phyloP scores from a whole-genome alignment of 2,113 vertebrate genomes.

The Gadus macrocephalus region DNA sequence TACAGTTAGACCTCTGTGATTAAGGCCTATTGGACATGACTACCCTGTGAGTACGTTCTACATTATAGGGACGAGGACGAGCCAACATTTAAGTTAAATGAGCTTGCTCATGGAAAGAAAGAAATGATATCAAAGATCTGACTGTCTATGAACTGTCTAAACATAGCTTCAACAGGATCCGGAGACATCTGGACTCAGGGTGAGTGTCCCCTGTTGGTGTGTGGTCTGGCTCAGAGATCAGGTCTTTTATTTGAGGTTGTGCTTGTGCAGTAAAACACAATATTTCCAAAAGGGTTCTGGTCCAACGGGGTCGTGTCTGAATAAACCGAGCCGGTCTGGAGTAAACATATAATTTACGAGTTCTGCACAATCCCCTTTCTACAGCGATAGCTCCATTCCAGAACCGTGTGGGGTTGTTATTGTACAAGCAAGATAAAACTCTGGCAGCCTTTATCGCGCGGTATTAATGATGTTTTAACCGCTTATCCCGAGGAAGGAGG shows the following conservation, averaged over 20 bases:
- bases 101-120: constrained; percentile 4
- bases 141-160: constrained; percentile 48
- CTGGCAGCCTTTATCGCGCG: too few relatives aligned
- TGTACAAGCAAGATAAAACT: too few relatives aligned
- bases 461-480: too few relatives aligned
- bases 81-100: constrained; percentile 20
- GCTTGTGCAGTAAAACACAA: constrained; percentile 35
- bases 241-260: constrained; percentile 50
- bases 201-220: constrained; percentile 56
- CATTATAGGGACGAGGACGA: constrained; percentile 9
- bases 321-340: too few relatives aligned
- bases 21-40: too few relatives aligned
- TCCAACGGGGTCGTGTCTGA: too few relatives aligned
- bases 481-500: too few relatives aligned
- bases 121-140: constrained; percentile 12
- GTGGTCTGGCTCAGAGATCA: constrained; percentile 46
- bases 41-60: neutral
- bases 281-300: constrained; percentile 16
- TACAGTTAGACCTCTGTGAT: too few relatives aligned
- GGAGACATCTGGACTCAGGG: constrained; percentile 49
- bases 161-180: constrained; percentile 48
- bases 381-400: too few relatives aligned
- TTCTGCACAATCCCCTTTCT: too few relatives aligned
- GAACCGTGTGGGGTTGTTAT: too few relatives aligned
- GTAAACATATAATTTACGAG: too few relatives aligned